phyloP scores from a whole-genome alignment of 2,113 vertebrate species.

The Eclectus roratus region DNA sequence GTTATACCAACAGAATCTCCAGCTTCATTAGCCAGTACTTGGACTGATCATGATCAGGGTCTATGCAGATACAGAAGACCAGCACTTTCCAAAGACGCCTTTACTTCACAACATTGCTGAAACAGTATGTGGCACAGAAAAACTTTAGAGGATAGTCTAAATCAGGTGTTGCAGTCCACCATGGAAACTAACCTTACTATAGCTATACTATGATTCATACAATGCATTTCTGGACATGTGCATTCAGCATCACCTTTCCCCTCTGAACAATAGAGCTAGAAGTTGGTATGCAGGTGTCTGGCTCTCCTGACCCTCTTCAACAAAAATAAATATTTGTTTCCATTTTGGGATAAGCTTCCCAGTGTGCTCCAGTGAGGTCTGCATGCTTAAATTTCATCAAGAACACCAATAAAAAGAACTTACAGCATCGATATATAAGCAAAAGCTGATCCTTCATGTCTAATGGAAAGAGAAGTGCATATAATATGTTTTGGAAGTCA shows the following conservation, averaged over 20 bases:
- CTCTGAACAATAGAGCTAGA: background rate
- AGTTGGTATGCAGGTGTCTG: background rate
- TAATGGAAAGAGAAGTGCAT: background rate
- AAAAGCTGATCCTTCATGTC: background rate
- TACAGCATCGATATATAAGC: accelerated
- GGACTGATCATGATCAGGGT: background rate
- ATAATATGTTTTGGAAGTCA: background rate
- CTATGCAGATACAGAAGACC: background rate
- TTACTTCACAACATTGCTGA: background rate
- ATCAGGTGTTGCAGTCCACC: background rate
- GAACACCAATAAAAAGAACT: background rate
- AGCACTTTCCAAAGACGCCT: background rate
- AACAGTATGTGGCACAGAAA: background rate
- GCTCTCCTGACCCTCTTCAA: background rate
- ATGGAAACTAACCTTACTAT: accelerated
- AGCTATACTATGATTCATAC: background rate
- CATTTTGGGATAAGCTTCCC: background rate
- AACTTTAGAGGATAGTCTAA: background rate
- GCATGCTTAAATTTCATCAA: background rate
- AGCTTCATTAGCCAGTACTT: background rate
- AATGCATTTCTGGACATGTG: background rate
- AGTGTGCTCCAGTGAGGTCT: background rate
- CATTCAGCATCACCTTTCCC: background rate
- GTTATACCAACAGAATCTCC: background rate
- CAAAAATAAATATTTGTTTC: background rate